phyloP scores from a whole-genome alignment of 1,140 invertebrate genomes.

The Planococcus citri region DNA sequence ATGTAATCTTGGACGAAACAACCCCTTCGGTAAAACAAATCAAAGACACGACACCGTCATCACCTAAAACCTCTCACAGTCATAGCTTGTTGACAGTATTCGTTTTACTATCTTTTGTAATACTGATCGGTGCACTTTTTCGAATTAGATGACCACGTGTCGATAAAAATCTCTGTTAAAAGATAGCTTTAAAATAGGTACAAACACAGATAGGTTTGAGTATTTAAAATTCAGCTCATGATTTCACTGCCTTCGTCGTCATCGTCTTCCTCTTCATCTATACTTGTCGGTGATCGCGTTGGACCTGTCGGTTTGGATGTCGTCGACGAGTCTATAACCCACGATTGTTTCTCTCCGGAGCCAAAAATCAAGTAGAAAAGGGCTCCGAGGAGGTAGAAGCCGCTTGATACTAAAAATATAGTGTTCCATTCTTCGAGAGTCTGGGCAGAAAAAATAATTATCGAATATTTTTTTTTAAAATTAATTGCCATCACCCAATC shows the following conservation, averaged over 20 bases:
- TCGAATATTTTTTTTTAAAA: background rate
- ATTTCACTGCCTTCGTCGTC: too few relatives aligned
- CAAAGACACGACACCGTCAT: too few relatives aligned
- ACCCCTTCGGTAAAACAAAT: too few relatives aligned
- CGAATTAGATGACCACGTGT: background rate
- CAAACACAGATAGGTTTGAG: too few relatives aligned
- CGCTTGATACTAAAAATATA: slow-evolving; percentile 41
- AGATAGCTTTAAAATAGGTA: too few relatives aligned
- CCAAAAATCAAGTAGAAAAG: slow-evolving; percentile 39
- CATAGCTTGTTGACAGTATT: background rate
- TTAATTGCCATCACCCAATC: background rate
- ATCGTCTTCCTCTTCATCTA: too few relatives aligned
- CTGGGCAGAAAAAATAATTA: slow-evolving; percentile 20
- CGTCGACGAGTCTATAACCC: slow-evolving; percentile 30
- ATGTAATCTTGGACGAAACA: background rate
- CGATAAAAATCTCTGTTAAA: too few relatives aligned
- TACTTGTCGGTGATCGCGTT: too few relatives aligned
- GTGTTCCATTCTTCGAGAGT: slow-evolving; percentile 37
- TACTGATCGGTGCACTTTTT: background rate
- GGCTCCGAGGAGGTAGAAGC: slow-evolving; percentile 40
- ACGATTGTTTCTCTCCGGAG: slow-evolving; percentile 40
- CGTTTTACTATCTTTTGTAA: background rate
- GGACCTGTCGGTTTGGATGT: too few relatives aligned
- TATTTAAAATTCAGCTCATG: too few relatives aligned
- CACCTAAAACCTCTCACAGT: background rate